Evolutionary conservation across 2,888 invertebrate genomes (phyloP).

Genomic region (Dione vanillae): DNA sequence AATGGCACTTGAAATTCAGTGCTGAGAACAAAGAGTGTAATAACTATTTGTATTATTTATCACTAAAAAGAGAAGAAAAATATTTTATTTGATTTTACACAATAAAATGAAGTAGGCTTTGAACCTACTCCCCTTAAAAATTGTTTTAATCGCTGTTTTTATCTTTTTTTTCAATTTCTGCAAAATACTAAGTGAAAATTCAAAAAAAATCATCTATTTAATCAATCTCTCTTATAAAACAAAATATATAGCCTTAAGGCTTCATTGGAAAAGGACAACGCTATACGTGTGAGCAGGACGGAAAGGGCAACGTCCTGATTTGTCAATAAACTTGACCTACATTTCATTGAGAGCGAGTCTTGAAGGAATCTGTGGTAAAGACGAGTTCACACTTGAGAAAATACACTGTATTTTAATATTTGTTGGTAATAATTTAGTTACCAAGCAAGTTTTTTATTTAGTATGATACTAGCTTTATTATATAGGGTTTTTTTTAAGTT

Average conservation of each 20-base stretch:
- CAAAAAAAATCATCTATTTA: too few relatives aligned
- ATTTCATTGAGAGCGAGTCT: conserved; percentile 77
- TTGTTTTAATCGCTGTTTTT: too few relatives aligned
- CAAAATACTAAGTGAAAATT: too few relatives aligned
- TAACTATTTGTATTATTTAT: too few relatives aligned
- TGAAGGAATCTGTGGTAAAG: conserved; percentile 63
- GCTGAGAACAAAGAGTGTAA: too few relatives aligned
- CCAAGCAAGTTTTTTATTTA: neutral
- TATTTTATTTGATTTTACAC: too few relatives aligned
- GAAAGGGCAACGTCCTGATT: conserved; percentile 79
- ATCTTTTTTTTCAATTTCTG: too few relatives aligned
- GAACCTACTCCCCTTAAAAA: too few relatives aligned
- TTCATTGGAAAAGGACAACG: conserved; percentile 37
- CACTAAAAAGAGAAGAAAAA: too few relatives aligned
- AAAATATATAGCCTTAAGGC: conserved; percentile 20
- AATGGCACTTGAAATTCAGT: too few relatives aligned
- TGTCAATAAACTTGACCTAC: conserved; percentile 84
- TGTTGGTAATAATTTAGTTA: neutral
- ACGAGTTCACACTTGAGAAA: conserved; percentile 48
- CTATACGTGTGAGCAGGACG: conserved; percentile 45
- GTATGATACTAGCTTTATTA: neutral
- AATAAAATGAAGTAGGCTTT: too few relatives aligned
- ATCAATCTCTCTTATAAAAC: neutral
- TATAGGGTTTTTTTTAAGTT: too few relatives aligned
- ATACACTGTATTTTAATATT: conserved; percentile 3